Evolutionary conservation across 2,888 invertebrate genomes (phyloP).

Genomic region (Erebia epiphron): DNA sequence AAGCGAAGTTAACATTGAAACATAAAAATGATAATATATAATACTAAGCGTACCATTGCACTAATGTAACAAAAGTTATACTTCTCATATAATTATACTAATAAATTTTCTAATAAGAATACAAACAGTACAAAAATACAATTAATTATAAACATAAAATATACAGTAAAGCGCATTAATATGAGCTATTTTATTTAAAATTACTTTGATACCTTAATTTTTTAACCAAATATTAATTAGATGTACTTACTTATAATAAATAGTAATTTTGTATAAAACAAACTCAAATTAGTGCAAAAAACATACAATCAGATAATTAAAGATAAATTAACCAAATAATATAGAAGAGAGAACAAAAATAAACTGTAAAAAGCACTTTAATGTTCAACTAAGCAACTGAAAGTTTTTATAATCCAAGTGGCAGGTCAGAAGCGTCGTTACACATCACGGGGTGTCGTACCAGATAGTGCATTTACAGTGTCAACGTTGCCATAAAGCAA

Average conservation of each 20-base stretch:
- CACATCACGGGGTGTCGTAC: slow-evolving; percentile 96
- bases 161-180: slow-evolving; percentile 35
- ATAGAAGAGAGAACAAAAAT: slow-evolving; percentile 31
- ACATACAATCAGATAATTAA: slow-evolving; percentile 43
- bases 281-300: slow-evolving; percentile 40
- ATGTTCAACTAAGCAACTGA: slow-evolving; percentile 51
- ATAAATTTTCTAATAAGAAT: slow-evolving; percentile 29
- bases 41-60: slow-evolving; percentile 14
- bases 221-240: not conserved
- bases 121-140: slow-evolving; percentile 38
- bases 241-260: not conserved
- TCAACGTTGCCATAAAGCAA: slow-evolving; percentile 80
- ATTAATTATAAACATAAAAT: slow-evolving; percentile 41
- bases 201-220: slow-evolving; percentile 10
- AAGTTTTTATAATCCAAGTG: slow-evolving; percentile 52
- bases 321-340: slow-evolving; percentile 36
- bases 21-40: slow-evolving; percentile 2
- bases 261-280: not conserved
- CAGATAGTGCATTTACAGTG: slow-evolving; percentile 99
- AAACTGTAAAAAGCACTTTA: slow-evolving; percentile 53
- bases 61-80: slow-evolving; percentile 22
- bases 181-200: slow-evolving; percentile 29
- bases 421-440: slow-evolving; percentile 70
- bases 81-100: slow-evolving; percentile 33
- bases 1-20: slow-evolving; percentile 13